Base-by-base conservation (phyloP, 2,888 invertebrate species). In the Agriopis leucophaearia region DNA sequence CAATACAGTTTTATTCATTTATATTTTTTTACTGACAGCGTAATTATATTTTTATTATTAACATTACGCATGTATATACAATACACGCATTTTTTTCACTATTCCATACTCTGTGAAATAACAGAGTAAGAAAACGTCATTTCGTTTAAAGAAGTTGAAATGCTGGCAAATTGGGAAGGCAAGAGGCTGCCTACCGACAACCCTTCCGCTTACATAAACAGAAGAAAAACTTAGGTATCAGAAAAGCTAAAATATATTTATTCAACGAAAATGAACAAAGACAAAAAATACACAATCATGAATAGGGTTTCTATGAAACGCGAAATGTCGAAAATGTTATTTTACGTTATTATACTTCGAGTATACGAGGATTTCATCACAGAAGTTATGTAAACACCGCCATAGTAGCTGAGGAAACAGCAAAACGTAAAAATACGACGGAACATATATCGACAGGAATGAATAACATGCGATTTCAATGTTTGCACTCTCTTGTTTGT, bases 401-500 rank as follows among this genome's bases (percentile, higher is more conserved):
- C 45, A 58, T 47, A 58, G 47, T 57, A 40, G 44, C 56, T 36
- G 57, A 71, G 64, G 70, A 66, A 74, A 71, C 65, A 57, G 60
- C 57, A 70, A 70, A 71, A 72, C 68, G 70, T 66, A 64, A 69
- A 69, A 73, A 64, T 69, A 72, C 69, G 59, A 47, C 66, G 70
- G 71, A 69, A 66, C 64, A 78, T 78, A 81, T 80, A 85, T 81
- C 82, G 85, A 84, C 81, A 86, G 81, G 83, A 86, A 89, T 87
- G 88, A 84, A 88, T 86, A 87, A 86, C 83, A 86, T 85, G 80
- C 86, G 85, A 86, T 87, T 85, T 84, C 86, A 85, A 86, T 91
- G 87, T 90, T 88, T 90, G 86, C 82, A 78, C 80, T 74, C 75
- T 75, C 80, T 77, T 89, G 86, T 89, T 90, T 90, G 84, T 85